Base-by-base conservation (phyloP, 2,888 invertebrate species). In the Tenthredo notha region DNA sequence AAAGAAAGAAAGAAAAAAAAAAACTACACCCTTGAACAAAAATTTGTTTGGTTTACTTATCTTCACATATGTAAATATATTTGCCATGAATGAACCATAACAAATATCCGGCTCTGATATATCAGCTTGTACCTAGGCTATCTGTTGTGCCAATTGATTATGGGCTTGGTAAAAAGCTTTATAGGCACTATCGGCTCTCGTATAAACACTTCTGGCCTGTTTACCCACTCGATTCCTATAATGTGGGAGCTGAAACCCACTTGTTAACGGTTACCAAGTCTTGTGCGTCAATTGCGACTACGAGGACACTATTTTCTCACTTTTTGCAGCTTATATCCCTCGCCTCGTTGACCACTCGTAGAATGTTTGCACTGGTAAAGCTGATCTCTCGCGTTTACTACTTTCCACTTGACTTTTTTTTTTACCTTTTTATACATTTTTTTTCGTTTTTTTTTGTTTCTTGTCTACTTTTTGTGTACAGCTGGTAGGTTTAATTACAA, bases 191-290 rank as follows among this genome's bases (percentile, higher is more conserved):
- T 80, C 80, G 29, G 61, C 58, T 29, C 58, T 61, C 21, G 58
- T 80, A 80, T 80, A 80, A 80, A 50, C 80, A 80, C 80, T 80
- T 80, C 80, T 80, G 37, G 37, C 25, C 50, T 80, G 80, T 80
- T 80, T 80, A 80, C 80, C 58, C 58, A 80, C 58, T 61, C 80
- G 40, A 50, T 80, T 80, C 61, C 80, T 80, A 37, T 80, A 80
- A 58, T 80, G 40, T 61, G 40, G 40, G 21, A 29, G 80, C 29
- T 61, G 80, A 80, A 77, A 54, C 47, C 50, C 77, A 77, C 77
- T 77, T 54, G 50, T 77, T 29, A 40, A 77, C 25, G 50, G 77
- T 74, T 50, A 25, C n/a, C 77, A 10, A 29, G 77, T 54, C 50
- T 54, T n/a, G 40, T 77, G 77, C 77, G 77, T 77, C 77, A 77